Base-by-base conservation (phyloP, 2,113 vertebrate genomes). In the Galeopterus variegatus region DNA sequence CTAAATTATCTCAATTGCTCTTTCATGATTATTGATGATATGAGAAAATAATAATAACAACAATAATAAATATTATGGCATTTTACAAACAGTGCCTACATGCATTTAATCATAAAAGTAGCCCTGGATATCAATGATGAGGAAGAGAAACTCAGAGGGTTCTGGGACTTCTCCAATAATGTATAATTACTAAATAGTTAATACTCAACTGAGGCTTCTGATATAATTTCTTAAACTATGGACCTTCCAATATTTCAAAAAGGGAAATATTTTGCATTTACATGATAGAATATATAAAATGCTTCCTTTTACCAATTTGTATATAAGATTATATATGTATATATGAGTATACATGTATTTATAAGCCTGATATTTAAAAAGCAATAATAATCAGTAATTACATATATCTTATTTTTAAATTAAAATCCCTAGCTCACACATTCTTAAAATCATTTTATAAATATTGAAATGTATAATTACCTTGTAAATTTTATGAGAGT, bases 381-480 rank as follows among this genome's bases (percentile, higher is more conserved):
- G 0, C 52, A 86, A 75, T 54, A 87, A 76, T 86, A 80, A 84
- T 76, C 92, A 90, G 8, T 5, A 88, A 64, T 33, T 67, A 36
- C 65, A 58, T 76, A 50, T 36, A 9, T 36, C 18, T 52, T 84
- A 50, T 94, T 81, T 90, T 18, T 64, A 12, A 60, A 85, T 8
- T 58, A 65, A 52, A 77, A 7, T 50, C 17, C 14, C 1, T 76
- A 88, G 54, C 6, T 19, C n/a, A 65, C 21, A 72, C 1, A 15
- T 69, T 1, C 26, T 90, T 77, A 11, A 94, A 90, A 79, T 69
- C 6, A 50, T 93, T 92, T 92, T 11, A 62, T 21, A 92, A 77
- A n/a, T 72, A 56, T 17, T n/a, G 4, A 70, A 89, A 81, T 69
- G 8, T 28, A 73, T 52, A 80, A 5, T 64, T 72, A 79, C 1